A percentile compares a stretch with the other conserved stretches of the same genome.
These are phyloP conservation scores for Pogonomyrmex barbatus DNA, from an alignment of 1,140 invertebrate species.

Conservation along the genomic window DNA sequence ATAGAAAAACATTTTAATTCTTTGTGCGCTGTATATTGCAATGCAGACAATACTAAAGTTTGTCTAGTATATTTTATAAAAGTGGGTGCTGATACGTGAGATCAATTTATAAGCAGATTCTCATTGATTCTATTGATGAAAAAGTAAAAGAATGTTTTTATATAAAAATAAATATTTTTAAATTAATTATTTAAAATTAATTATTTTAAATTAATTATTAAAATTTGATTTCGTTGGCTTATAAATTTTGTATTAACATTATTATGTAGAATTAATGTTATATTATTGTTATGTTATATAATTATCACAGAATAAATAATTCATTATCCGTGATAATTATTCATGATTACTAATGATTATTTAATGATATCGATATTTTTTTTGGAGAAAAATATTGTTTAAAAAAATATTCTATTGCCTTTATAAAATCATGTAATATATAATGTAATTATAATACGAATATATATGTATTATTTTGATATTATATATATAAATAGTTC, in stretches of 20 bases:
- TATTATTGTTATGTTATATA: neutral
- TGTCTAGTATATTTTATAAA: slow-evolving; percentile 37
- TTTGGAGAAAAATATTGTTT: neutral
- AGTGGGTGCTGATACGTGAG: slow-evolving; percentile 63
- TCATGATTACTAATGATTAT: neutral
- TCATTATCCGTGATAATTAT: neutral
- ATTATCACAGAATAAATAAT: neutral
- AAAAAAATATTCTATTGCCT: neutral
- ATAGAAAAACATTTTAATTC: slow-evolving; percentile 71
- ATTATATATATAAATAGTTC: neutral
- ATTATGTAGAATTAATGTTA: too few species aligned
- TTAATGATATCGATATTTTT: neutral
- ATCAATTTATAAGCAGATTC: slow-evolving; percentile 56
- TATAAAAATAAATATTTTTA: neutral
- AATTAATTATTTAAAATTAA: neutral
- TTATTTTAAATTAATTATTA: too few species aligned
- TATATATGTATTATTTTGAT: neutral
- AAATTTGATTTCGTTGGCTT: neutral
- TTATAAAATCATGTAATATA: neutral
- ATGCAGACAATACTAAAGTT: slow-evolving; percentile 29
- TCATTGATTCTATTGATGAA: neutral
- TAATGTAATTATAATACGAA: neutral
- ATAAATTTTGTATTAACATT: neutral
- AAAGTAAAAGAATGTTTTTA: neutral
- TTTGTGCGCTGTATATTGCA: slow-evolving; percentile 19